A percentile compares a stretch with the other conserved stretches of the same genome.
Evolutionary conservation across 1,140 invertebrate species (phyloP).

Genomic region (Battus philenor): DNA sequence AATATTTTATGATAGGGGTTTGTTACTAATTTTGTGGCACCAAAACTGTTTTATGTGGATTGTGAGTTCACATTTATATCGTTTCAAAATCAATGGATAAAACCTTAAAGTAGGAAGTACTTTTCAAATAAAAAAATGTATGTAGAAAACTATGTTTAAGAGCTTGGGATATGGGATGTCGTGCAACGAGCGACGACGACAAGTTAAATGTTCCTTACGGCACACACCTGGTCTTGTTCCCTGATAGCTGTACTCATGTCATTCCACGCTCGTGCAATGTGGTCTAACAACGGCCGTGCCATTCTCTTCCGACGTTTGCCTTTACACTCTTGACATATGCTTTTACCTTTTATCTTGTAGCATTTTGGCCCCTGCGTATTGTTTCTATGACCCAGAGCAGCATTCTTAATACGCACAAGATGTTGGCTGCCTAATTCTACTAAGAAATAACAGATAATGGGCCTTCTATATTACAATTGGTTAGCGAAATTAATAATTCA

Average conservation of each 20-base stretch:
- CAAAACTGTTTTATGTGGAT: too few relatives aligned
- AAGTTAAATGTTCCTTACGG: too few relatives aligned
- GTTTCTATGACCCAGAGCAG: conserved; percentile 46
- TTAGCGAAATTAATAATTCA: not conserved
- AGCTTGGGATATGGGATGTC: too few relatives aligned
- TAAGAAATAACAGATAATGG: conserved; percentile 23
- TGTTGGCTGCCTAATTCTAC: conserved; percentile 36
- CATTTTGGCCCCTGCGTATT: conserved; percentile 63
- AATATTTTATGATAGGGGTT: too few relatives aligned
- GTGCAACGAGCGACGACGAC: too few relatives aligned
- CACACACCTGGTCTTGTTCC: too few relatives aligned
- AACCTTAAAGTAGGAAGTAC: too few relatives aligned
- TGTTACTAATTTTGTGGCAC: too few relatives aligned
- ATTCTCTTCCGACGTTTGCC: conserved; percentile 28
- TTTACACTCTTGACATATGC: conserved; percentile 56
- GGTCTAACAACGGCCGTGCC: conserved; percentile 56
- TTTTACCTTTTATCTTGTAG: conserved; percentile 59
- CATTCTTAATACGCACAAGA: conserved; percentile 54
- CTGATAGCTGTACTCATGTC: conserved; percentile 63
- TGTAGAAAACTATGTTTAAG: too few relatives aligned
- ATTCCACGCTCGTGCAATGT: conserved; percentile 65
- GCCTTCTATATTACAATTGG: conserved; percentile 1
- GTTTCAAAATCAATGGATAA: too few relatives aligned
- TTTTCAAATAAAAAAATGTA: too few relatives aligned
- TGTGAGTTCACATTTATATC: too few relatives aligned